phyloP scores from a whole-genome alignment of 2,888 invertebrate genomes.

The Sisyra nigra region DNA sequence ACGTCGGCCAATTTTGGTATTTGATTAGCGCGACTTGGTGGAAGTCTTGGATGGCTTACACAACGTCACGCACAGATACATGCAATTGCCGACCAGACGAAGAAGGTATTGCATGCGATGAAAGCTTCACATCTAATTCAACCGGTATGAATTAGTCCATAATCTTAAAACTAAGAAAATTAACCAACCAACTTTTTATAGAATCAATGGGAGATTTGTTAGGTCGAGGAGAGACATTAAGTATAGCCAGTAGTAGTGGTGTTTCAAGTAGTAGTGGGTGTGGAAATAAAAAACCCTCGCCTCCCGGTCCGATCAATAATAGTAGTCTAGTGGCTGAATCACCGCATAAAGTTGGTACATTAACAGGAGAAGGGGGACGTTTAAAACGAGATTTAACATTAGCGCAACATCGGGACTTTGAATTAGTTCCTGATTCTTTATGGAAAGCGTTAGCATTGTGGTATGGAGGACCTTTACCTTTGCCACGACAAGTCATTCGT shows the following conservation, averaged over 20 bases:
- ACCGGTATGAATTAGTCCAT: constrained; percentile 24
- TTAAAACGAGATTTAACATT: constrained; percentile 57
- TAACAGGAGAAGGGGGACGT: constrained; percentile 80
- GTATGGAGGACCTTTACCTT: constrained; percentile 63
- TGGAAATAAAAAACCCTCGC: constrained; percentile 24
- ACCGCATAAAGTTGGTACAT: constrained; percentile 43
- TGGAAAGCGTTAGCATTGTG: constrained; percentile 77
- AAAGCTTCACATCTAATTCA: constrained; percentile 48
- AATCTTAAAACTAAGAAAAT: constrained; percentile 4
- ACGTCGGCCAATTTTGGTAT: constrained; percentile 81
- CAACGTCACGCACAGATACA: constrained; percentile 27
- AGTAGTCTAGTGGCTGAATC: constrained; percentile 46
- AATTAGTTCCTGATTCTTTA: constrained; percentile 68
- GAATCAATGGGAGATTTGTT: constrained; percentile 49
- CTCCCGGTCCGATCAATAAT: constrained; percentile 66
- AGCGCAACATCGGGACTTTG: constrained; percentile 69
- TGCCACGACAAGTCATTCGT: constrained; percentile 68
- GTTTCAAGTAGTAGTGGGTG: constrained; percentile 40
- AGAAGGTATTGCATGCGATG: constrained; percentile 49
- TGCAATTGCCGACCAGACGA: constrained; percentile 36
- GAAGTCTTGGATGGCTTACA: constrained; percentile 61
- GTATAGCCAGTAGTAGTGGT: constrained; percentile 40
- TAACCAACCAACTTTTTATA: constrained; percentile 13
- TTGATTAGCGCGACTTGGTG: constrained; percentile 77
- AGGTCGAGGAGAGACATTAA: constrained; percentile 27